A percentile compares a stretch with the other conserved stretches of the same genome.
These are phyloP conservation scores for Sciurus vulgaris DNA, from an alignment of 2,797 vertebrate genomes.

Conservation along the genomic window DNA sequence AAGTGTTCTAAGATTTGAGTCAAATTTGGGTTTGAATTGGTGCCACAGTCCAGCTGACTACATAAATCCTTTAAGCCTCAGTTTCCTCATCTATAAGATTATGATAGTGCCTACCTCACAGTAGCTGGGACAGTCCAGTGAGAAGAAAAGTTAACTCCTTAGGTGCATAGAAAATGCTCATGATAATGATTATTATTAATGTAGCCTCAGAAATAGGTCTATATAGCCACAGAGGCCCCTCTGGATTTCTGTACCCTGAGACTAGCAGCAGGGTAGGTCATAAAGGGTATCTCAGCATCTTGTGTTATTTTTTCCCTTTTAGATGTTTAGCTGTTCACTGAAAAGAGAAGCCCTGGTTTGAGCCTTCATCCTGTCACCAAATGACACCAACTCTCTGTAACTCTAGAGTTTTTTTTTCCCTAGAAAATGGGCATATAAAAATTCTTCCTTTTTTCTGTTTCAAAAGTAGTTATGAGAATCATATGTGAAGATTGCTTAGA, in stretches of 20 bases:
- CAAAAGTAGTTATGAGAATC: slow-evolving; percentile 40
- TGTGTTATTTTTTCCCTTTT: slow-evolving; percentile 30
- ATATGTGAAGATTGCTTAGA: background rate
- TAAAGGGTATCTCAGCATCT: background rate
- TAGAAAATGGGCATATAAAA: slow-evolving; percentile 14
- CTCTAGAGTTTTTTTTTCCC: background rate
- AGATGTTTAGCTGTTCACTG: background rate
- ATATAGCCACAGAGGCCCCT: slow-evolving; percentile 11
- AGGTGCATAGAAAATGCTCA: background rate
- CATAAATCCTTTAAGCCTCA: background rate
- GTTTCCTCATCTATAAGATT: slow-evolving; percentile 30
- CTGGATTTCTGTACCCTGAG: background rate
- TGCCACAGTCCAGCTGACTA: background rate
- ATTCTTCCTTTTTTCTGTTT: slow-evolving; percentile 4
- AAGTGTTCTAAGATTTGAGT: slow-evolving; percentile 12
- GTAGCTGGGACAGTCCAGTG: background rate
- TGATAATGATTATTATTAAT: background rate
- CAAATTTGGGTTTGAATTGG: slow-evolving; percentile 16
- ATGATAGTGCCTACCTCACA: background rate
- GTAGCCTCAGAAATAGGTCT: background rate
- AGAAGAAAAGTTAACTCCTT: background rate
- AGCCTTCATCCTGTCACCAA: slow-evolving; percentile 5
- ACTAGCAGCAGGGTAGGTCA: background rate
- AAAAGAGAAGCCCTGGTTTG: background rate
- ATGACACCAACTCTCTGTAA: slow-evolving; percentile 18